Evolutionary conservation across 2,797 vertebrate genomes (phyloP).

Genomic region (Oryzias dopingdopingensis): DNA sequence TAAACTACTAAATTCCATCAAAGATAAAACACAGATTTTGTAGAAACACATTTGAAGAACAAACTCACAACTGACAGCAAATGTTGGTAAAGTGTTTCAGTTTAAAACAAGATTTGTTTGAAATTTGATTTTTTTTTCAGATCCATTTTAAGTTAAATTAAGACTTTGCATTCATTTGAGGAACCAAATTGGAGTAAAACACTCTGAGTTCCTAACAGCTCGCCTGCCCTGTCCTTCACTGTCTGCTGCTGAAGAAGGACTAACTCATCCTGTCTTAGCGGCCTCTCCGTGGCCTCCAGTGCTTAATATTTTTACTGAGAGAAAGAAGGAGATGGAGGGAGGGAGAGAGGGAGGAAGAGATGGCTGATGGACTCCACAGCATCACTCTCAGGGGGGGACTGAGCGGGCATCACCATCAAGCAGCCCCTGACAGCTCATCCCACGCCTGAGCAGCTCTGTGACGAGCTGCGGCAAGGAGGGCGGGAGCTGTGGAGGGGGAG

Average conservation of each 20-base stretch:
- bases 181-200: slow-evolving; percentile 16
- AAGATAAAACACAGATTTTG: no score
- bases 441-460: slow-evolving; percentile 79
- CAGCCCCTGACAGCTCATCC: slow-evolving; percentile 84
- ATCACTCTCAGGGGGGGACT: slow-evolving; percentile 67
- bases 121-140: no score
- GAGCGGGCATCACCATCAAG: slow-evolving; percentile 74
- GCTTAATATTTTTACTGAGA: slow-evolving; percentile 45
- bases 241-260: slow-evolving; percentile 53
- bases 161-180: neutral
- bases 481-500: neutral
- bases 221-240: slow-evolving; percentile 62
- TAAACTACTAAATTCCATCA: no score
- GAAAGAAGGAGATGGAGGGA: slow-evolving; percentile 6
- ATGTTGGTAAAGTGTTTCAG: no score
- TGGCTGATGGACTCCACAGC: slow-evolving; percentile 67
- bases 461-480: slow-evolving; percentile 55
- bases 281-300: slow-evolving; percentile 64
- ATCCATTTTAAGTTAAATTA: no score
- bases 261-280: slow-evolving; percentile 64
- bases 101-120: no score
- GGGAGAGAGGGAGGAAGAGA: slow-evolving; percentile 38
- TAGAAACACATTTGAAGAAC: no score
- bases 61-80: no score
- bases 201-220: slow-evolving; percentile 43